These are phyloP conservation scores for Corythaeola cristata DNA, from an alignment of 2,113 vertebrate genomes.

Conservation along the genomic window DNA sequence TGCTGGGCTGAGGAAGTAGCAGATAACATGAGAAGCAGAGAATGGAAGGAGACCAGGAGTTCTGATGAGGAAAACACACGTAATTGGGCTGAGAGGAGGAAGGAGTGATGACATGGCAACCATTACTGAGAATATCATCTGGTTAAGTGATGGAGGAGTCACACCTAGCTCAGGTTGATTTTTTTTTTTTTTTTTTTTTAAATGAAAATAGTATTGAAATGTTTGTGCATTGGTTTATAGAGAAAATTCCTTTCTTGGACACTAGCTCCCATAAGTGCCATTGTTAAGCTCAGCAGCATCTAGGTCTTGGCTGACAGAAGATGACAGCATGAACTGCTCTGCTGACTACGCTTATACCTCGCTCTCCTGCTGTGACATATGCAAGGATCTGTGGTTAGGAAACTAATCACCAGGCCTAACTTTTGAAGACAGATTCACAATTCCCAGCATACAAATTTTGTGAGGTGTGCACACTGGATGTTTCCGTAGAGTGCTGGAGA, in stretches of 20 bases:
- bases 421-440: not conserved
- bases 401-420: not conserved
- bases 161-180: not conserved
- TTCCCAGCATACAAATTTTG: not conserved
- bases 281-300: not conserved
- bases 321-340: not conserved
- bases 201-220: not conserved
- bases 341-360: not conserved
- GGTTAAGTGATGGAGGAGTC: not conserved
- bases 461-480: accelerated
- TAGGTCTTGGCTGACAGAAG: not conserved
- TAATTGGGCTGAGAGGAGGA: not conserved
- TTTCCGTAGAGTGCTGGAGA: not conserved
- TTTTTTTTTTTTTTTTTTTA: not conserved
- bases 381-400: not conserved
- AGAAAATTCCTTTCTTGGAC: not conserved
- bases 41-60: not conserved
- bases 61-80: not conserved
- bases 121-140: not conserved
- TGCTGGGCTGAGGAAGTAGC: not conserved
- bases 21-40: not conserved
- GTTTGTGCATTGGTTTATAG: not conserved
- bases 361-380: not conserved
- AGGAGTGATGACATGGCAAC: not conserved
- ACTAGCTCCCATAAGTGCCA: not conserved